Evolutionary conservation across 2,797 vertebrate genomes (phyloP), one percentile per base, ranked within the genome.

Genomic region (Sebastes kiyomatsui): DNA sequence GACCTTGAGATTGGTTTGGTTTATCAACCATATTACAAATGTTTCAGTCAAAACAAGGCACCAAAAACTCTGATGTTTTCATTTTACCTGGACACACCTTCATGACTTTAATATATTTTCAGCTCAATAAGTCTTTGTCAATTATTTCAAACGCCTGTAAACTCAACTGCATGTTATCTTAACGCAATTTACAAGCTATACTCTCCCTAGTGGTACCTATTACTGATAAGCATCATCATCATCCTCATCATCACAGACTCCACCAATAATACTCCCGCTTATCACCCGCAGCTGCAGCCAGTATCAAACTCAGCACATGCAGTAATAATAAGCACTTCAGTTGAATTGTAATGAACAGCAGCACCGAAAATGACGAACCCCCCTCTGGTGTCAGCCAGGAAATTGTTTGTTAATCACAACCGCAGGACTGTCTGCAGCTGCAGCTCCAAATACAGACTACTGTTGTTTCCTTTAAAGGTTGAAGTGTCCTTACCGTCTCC

Each of bases 401-500:
- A 67, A 67, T 46, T 20, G 56, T 60, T 32, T 66, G 25, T 58
- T 22, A 14, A 84, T 56, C 79, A 67, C 30, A 70, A 73, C 25
- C 13, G 23, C 46, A 13, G 13, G 13, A 54, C 35, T n/a, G 7
- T 38, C 35, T 38, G 38, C 20, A 6, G 35, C 58, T 4, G 52
- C 59, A 2, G 46, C 80, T 61, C 46, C 38, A 28, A 72, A 71
- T 5, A 38, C 42, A 16, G 8, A 32, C n/a, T 18, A 12, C 52
- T 6, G 4, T 27, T 8, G 1, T 6, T 59, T 28, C 16, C 35
- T 67, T 20, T 20, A 18, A n/a, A 42, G 35, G 14, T 5, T 14
- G 23, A 78, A 81, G 64, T 66, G 4, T n/a, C 35, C 91, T 90
- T 79, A 94, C 93, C 78, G 79, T 79, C 20, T 80, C 55, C 75